Conservation (phyloP, 2,113 vertebrate species). For the Amazona guildingii region DNA sequence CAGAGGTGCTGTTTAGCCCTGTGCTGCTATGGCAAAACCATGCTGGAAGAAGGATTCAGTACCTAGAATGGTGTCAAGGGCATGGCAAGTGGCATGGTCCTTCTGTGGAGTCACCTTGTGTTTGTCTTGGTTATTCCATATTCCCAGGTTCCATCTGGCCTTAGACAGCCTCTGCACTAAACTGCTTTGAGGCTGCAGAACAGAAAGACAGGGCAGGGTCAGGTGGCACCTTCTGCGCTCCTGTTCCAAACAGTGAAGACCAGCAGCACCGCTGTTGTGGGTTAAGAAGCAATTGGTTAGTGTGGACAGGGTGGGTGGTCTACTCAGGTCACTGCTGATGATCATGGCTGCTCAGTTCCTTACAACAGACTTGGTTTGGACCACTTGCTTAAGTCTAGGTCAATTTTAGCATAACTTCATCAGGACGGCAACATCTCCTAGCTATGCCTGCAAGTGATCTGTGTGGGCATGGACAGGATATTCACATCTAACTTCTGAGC, state of each 20-base stretch:
- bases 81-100: accelerated
- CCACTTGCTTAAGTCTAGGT: background rate
- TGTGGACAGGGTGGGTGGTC: background rate
- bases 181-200: background rate
- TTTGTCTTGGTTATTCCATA: background rate
- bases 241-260: background rate
- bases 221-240: accelerated
- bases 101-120: background rate
- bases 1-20: background rate
- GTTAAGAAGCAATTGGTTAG: background rate
- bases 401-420: background rate
- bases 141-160: background rate
- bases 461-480: background rate
- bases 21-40: background rate
- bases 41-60: background rate
- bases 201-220: background rate
- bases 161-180: background rate
- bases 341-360: background rate
- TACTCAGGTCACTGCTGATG: background rate
- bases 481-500: background rate
- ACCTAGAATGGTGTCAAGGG: background rate
- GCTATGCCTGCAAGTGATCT: background rate
- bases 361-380: background rate
- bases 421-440: background rate
- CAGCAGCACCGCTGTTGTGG: background rate